phyloP scores from a whole-genome alignment of 2,888 invertebrate species.

The Pteria penguin region DNA sequence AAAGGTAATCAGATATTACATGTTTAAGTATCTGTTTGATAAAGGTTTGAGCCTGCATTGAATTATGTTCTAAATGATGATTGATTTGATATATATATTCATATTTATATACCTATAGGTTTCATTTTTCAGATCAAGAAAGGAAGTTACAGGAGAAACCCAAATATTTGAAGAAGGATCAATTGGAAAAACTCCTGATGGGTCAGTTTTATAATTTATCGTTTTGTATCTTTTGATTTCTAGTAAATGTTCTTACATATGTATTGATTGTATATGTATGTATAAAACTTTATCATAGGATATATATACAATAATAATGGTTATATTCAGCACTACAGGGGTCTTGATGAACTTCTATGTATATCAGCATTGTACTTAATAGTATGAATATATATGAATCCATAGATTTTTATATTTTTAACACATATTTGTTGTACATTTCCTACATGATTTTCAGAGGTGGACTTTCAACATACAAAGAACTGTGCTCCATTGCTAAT shows the following conservation, averaged over 20 bases:
- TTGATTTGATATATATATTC: too few species aligned
- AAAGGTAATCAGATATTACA: conserved; percentile 73
- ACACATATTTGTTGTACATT: background rate
- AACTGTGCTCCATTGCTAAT: conserved; percentile 94
- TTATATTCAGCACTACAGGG: too few species aligned
- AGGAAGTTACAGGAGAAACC: conserved; percentile 89
- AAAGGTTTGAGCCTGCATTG: too few species aligned
- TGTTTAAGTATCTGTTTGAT: background rate
- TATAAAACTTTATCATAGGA: too few species aligned
- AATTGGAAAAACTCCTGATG: conserved; percentile 91
- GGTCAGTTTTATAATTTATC: conserved; percentile 84
- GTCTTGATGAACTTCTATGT: too few species aligned
- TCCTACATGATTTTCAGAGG: conserved; percentile 83
- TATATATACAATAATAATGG: too few species aligned
- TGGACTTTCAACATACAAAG: conserved; percentile 94
- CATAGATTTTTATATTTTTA: background rate
- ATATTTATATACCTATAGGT: background rate
- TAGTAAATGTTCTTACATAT: too few species aligned
- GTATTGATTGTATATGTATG: too few species aligned
- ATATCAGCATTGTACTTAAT: background rate
- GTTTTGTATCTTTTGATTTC: too few species aligned
- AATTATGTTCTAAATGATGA: too few species aligned
- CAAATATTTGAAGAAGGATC: conserved; percentile 93
- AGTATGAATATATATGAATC: too few species aligned
- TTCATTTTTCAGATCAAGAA: conserved; percentile 59